These are phyloP conservation scores for Sarcoramphus papa DNA, from an alignment of 2,797 vertebrate genomes.

Conservation along the genomic window DNA sequence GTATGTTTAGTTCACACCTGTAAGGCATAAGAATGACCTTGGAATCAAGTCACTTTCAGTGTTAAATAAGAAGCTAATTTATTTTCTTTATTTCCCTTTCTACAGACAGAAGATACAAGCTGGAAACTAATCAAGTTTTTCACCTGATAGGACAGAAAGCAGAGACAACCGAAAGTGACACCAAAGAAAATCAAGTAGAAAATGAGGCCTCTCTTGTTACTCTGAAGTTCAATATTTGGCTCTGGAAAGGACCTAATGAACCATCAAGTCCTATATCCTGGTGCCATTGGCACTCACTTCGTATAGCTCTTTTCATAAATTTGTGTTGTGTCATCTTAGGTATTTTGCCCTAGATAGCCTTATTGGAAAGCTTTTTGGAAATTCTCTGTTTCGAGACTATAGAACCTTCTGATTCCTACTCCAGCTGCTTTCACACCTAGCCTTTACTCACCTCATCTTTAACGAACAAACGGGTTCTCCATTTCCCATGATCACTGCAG, in stretches of 20 bases:
- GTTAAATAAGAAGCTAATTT: neutral
- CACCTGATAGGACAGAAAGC: neutral
- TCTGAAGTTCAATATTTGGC: neutral
- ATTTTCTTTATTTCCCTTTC: neutral
- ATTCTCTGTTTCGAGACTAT: neutral
- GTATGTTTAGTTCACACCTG: neutral
- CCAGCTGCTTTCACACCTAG: neutral
- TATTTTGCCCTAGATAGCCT: neutral
- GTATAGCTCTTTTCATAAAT: neutral
- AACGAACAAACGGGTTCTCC: neutral
- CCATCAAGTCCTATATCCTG: neutral
- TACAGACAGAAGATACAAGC: neutral
- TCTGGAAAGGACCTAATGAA: neutral
- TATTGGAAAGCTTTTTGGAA: neutral
- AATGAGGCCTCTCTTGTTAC: neutral
- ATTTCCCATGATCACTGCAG: neutral
- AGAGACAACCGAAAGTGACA: neutral
- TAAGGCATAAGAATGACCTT: neutral
- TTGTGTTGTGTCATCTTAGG: neutral
- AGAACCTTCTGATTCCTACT: neutral
- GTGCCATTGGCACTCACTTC: neutral
- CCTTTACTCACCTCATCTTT: neutral
- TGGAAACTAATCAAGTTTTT: neutral
- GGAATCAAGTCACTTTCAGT: neutral
- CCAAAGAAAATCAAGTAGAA: neutral